Conservation (phyloP, 64 coral and sea anemone genomes). For the Montipora cactus region DNA sequence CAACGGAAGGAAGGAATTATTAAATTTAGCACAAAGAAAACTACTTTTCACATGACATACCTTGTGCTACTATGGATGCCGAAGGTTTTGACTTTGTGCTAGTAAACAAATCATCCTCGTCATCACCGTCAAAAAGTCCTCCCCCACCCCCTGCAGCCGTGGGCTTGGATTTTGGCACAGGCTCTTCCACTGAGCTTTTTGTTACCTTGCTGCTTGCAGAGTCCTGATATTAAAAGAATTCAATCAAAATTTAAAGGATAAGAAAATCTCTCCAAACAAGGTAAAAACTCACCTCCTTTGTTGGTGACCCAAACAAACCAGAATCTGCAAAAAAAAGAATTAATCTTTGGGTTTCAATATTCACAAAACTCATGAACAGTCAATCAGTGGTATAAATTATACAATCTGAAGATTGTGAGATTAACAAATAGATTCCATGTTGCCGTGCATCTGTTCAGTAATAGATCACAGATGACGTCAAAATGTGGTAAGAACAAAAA, state of each 20-base stretch:
- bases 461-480: too few species aligned
- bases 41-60: background rate
- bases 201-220: slow-evolving; percentile 4
- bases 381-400: too few species aligned
- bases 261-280: background rate
- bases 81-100: slow-evolving; percentile 33
- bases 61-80: slow-evolving; percentile 2
- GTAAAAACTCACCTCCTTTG: slow-evolving; percentile 45
- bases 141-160: slow-evolving; percentile 60
- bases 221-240: background rate
- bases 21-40: too few species aligned
- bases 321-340: slow-evolving; percentile 30
- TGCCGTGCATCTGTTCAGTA: too few species aligned
- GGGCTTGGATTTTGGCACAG: slow-evolving; percentile 29
- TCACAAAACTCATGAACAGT: background rate
- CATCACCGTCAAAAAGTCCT: slow-evolving; percentile 90
- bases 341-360: background rate
- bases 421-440: too few species aligned
- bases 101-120: slow-evolving; percentile 86
- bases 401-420: too few species aligned
- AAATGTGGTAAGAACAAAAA: too few species aligned
- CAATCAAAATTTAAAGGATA: background rate
- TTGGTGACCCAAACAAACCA: slow-evolving; percentile 80
- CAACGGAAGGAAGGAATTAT: too few species aligned
- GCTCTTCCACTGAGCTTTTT: slow-evolving; percentile 4